These are phyloP conservation scores for Drosophila birchii DNA, from an alignment of 2,888 invertebrate genomes.

Conservation along the genomic window DNA sequence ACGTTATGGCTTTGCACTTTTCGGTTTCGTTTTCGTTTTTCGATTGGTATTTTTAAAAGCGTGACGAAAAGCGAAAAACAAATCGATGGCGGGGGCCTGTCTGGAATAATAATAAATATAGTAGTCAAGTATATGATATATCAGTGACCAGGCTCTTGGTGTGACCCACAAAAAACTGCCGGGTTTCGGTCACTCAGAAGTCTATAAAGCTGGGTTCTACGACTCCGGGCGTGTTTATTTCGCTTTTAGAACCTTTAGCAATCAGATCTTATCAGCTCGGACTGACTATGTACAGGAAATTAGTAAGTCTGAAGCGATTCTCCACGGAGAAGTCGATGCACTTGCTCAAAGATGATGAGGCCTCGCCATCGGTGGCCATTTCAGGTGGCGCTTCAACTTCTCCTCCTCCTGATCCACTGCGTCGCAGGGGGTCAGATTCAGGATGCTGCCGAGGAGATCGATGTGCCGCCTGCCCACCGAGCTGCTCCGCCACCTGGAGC, in stretches of 20 bases:
- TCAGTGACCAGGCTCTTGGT: conserved; percentile 7
- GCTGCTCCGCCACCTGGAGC: conserved; percentile 52
- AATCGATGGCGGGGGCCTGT: conserved; percentile 43
- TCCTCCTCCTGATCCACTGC: conserved; percentile 5
- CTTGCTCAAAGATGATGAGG: conserved; percentile 30
- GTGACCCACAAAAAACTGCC: conserved; percentile 37
- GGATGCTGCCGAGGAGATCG: conserved; percentile 69
- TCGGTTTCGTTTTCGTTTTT: conserved; percentile 70
- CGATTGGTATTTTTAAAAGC: conserved; percentile 69
- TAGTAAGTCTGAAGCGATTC: conserved; percentile 74
- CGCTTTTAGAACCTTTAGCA: conserved; percentile 60
- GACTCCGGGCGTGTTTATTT: conserved; percentile 51
- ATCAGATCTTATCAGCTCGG: conserved; percentile 48
- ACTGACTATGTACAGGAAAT: conserved; percentile 79
- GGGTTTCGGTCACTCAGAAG: conserved; percentile 26
- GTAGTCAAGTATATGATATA: background rate
- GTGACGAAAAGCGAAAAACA: conserved; percentile 64
- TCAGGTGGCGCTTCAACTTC: conserved; percentile 50
- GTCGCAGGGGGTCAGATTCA: conserved; percentile 58
- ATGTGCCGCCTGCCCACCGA: conserved; percentile 65
- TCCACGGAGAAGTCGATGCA: conserved; percentile 38
- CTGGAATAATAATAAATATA: conserved; percentile 43
- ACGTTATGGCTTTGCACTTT: conserved; percentile 69
- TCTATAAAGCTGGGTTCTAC: conserved; percentile 71
- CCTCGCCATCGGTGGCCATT: conserved; percentile 59